A percentile compares a stretch with the other conserved stretches of the same genome.
phyloP scores from a whole-genome alignment of 2,113 vertebrate species.

The Cyprinodon variegatus region DNA sequence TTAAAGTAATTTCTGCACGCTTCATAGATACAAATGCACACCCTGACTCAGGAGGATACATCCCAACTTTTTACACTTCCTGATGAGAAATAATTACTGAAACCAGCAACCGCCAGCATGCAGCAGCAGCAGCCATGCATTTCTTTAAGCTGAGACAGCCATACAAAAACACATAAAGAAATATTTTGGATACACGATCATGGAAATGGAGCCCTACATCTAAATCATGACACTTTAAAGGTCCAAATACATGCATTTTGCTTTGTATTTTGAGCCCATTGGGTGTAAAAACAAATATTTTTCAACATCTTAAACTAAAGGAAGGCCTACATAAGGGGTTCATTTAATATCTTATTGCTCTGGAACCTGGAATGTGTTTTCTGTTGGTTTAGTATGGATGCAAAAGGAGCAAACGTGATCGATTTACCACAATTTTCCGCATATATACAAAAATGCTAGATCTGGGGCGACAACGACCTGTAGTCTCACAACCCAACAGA shows the following conservation, averaged over 20 bases:
- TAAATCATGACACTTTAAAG: not conserved
- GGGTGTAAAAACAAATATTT: too few species aligned
- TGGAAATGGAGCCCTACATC: not conserved
- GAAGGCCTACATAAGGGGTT: too few species aligned
- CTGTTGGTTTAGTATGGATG: too few species aligned
- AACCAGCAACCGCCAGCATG: not conserved
- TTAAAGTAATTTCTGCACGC: conserved; percentile 5
- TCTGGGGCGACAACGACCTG: not conserved
- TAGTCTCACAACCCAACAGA: not conserved
- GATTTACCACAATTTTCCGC: too few species aligned
- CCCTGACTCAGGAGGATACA: not conserved
- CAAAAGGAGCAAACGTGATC: too few species aligned
- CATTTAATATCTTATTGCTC: too few species aligned
- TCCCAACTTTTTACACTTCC: not conserved
- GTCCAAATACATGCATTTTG: not conserved
- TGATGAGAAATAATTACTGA: not conserved
- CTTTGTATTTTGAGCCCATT: too few species aligned
- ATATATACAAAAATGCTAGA: too few species aligned
- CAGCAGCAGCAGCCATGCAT: not conserved
- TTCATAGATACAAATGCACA: conserved; percentile 1
- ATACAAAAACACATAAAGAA: not conserved
- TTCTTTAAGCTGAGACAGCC: not conserved
- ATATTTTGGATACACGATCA: too few species aligned
- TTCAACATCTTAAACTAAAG: too few species aligned
- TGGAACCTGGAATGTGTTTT: too few species aligned